Conservation (phyloP, 2,113 vertebrate genomes). For the Hiodon alosoides region DNA sequence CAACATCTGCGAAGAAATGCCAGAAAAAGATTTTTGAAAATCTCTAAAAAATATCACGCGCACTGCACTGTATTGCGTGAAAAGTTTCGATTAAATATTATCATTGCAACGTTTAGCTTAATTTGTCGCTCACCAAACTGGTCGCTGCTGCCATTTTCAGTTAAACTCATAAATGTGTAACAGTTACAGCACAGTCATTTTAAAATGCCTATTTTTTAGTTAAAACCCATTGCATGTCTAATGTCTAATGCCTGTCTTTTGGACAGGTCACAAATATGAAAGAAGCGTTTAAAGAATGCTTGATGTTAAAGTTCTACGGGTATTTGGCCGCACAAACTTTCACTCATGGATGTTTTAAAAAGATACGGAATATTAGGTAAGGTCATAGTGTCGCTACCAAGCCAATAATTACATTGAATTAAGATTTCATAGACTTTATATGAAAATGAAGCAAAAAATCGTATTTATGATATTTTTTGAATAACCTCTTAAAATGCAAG, state of each 20-base stretch:
- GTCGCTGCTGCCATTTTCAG: background rate
- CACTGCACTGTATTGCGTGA: background rate
- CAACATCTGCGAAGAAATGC: background rate
- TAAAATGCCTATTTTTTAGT: background rate
- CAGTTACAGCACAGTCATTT: constrained; percentile 2
- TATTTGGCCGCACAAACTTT: too few relatives aligned
- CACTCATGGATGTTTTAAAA: too few relatives aligned
- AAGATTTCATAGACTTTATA: too few relatives aligned
- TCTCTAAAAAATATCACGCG: too few relatives aligned
- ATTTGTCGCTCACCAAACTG: background rate
- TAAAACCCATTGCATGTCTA: too few relatives aligned
- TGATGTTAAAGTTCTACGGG: too few relatives aligned
- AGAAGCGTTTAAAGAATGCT: too few relatives aligned
- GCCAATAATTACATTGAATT: too few relatives aligned
- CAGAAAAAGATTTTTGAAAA: background rate
- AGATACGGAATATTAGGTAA: too few relatives aligned
- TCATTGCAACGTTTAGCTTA: background rate
- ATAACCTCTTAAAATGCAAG: background rate
- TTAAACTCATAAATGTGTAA: background rate
- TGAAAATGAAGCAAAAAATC: background rate
- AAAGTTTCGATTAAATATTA: background rate
- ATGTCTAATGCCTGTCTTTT: too few relatives aligned
- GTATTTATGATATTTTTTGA: background rate
- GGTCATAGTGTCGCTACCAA: too few relatives aligned
- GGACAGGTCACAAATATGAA: too few relatives aligned